Base-by-base conservation (phyloP, 2,888 invertebrate genomes). In the Torymus aiolomorphi region DNA sequence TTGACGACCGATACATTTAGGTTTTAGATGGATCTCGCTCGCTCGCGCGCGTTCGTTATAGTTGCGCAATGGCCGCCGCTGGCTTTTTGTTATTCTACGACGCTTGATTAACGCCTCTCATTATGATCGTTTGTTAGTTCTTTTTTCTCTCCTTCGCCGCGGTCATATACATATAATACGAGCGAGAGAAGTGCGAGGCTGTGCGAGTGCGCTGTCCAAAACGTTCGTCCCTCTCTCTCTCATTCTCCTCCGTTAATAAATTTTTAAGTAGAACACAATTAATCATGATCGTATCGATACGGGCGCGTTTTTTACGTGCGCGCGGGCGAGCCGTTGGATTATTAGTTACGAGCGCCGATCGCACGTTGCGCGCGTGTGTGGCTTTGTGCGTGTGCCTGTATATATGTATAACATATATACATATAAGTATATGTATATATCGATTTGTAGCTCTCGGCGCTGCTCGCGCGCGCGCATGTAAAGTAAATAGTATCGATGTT, bases 1-100 rank as follows among this genome's bases (percentile, higher is more conserved):
- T 86, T 86, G 84, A 85, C 77, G 86, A 57, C 83, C 85, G 80
- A 61, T 78, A 84, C 78, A 79, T 84, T 79, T 82, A 56, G 59
- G 62, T 52, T 76, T 79, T 24, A 63, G 71, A 72, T 69, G 18
- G 52, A 75, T 54, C 42, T 42, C 42, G 5, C 42, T 42, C 42
- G 31, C 42, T 31, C 65, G 8, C 49, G 56, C 54, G 2, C 66
- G 20, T 24, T 16, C 63, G 31, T 56, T 62, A 42, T 42, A 42
- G 42, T 59, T 66, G 66, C 16, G 67, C 75, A 75, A 75, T 67
- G 14, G n/a, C n/a, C 2, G 5, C 42, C 5, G 14, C n/a, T 3
- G n/a, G 18, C 20, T 59, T 24, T 61, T 80, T 67, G 73, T 77
- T 74, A 31, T n/a, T 42, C 51, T 31, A 51, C 62, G 57, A 62